phyloP scores from a whole-genome alignment of 2,113 vertebrate species.

The Rhegmatorhina hoffmannsi region DNA sequence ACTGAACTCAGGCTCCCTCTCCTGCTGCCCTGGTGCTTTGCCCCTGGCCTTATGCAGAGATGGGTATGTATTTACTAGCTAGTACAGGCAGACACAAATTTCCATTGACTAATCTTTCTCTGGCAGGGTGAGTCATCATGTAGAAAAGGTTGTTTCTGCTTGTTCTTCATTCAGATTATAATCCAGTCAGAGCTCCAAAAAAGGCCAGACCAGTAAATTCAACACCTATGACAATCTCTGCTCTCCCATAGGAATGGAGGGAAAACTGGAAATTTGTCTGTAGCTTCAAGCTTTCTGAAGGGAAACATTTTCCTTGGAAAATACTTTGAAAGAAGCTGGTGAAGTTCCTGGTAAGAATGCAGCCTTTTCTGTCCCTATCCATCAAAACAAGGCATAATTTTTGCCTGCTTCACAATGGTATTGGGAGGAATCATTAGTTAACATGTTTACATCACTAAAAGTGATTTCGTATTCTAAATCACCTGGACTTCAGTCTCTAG shows the following conservation, averaged over 20 bases:
- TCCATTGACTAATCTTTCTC: conserved; percentile 35
- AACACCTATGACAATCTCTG: neutral
- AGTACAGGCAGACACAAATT: conserved; percentile 17
- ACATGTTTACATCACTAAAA: neutral
- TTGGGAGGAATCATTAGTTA: neutral
- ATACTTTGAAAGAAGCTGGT: conserved; percentile 44
- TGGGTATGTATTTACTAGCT: neutral
- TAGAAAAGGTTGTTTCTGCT: neutral
- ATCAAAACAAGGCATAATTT: conserved; percentile 34
- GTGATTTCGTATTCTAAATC: conserved; percentile 16
- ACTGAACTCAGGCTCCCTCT: neutral
- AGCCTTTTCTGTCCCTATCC: conserved; percentile 31
- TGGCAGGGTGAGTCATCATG: neutral
- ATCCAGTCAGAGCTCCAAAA: neutral
- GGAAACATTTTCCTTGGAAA: conserved; percentile 26
- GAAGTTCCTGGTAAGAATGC: conserved; percentile 30
- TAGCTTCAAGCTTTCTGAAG: conserved; percentile 8
- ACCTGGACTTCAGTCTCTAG: neutral
- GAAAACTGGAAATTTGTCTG: neutral
- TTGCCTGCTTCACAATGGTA: neutral
- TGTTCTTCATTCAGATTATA: neutral
- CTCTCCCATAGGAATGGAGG: neutral
- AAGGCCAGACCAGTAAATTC: neutral
- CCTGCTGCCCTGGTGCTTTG: neutral
- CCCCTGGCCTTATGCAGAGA: neutral